These are phyloP conservation scores for Eurytoma adleriae DNA, from an alignment of 2,888 invertebrate genomes.

Conservation along the genomic window DNA sequence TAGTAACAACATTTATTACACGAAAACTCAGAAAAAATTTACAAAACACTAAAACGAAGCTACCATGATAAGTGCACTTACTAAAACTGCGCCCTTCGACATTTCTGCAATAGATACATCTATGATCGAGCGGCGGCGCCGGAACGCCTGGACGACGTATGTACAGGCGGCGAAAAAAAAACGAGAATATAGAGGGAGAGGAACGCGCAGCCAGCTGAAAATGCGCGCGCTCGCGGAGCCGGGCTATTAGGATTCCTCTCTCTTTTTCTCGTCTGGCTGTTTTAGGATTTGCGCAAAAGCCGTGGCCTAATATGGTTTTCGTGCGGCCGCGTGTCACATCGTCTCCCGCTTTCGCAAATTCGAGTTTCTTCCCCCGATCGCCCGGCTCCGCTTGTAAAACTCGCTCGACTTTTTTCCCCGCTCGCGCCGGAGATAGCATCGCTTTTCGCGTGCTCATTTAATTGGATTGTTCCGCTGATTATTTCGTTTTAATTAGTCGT, in stretches of 20 bases:
- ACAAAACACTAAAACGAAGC: too few species aligned
- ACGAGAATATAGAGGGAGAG: not conserved
- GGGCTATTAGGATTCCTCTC: not conserved
- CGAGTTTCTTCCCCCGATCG: not conserved
- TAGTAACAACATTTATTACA: too few species aligned
- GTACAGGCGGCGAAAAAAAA: not conserved
- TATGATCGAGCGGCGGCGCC: conserved; percentile 14
- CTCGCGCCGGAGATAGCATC: too few species aligned
- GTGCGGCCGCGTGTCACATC: conserved; percentile 10
- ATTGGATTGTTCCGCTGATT: too few species aligned
- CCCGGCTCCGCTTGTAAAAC: not conserved
- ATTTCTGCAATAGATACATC: not conserved
- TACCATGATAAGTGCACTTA: too few species aligned
- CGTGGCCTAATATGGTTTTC: conserved; percentile 39
- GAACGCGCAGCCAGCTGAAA: not conserved
- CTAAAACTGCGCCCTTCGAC: too few species aligned
- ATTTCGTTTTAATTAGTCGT: too few species aligned
- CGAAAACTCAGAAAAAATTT: too few species aligned
- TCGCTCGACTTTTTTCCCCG: not conserved
- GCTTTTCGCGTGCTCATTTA: too few species aligned
- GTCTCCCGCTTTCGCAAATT: conserved; percentile 36
- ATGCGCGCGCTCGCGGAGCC: not conserved
- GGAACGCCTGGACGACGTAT: conserved; percentile 6
- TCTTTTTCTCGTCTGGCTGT: not conserved
- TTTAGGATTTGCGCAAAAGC: conserved; percentile 47